phyloP scores from a whole-genome alignment of 2,888 invertebrate genomes.

The Drosophila mayaguana region DNA sequence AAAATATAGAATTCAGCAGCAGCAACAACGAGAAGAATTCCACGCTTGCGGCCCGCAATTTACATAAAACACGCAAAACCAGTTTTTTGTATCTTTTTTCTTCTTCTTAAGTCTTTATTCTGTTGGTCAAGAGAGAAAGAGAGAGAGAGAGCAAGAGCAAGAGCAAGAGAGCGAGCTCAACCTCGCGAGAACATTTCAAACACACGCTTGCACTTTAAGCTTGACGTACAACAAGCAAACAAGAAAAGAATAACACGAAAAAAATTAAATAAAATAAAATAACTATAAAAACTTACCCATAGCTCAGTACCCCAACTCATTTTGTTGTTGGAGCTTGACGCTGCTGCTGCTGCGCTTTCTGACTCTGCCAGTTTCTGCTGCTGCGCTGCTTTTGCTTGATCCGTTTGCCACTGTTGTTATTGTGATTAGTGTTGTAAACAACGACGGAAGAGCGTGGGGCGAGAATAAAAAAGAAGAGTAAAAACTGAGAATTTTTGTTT shows the following conservation, averaged over 20 bases:
- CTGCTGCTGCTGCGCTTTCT: slow-evolving; percentile 79
- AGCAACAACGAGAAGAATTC: slow-evolving; percentile 47
- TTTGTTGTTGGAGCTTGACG: slow-evolving; percentile 83
- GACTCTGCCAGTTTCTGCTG: slow-evolving; percentile 82
- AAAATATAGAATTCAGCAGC: slow-evolving; percentile 20
- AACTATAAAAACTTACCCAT: slow-evolving; percentile 81
- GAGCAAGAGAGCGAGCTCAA: slow-evolving; percentile 7
- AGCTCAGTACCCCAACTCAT: slow-evolving; percentile 85
- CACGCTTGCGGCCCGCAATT: slow-evolving; percentile 73
- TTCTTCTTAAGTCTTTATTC: slow-evolving; percentile 51
- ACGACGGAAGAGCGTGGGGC: slow-evolving; percentile 20
- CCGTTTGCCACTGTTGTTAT: slow-evolving; percentile 63
- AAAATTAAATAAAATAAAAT: not conserved
- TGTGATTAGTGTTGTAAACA: slow-evolving; percentile 34
- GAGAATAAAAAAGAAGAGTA: slow-evolving; percentile 31
- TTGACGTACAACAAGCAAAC: slow-evolving; percentile 4
- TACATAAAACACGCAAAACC: slow-evolving; percentile 83
- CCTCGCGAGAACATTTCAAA: slow-evolving; percentile 26
- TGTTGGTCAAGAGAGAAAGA: slow-evolving; percentile 44
- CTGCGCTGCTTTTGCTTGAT: slow-evolving; percentile 50
- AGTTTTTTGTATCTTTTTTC: slow-evolving; percentile 58
- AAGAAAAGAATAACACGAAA: not conserved
- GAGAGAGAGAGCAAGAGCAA: not conserved
- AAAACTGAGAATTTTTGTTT: slow-evolving; percentile 52
- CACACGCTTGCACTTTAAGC: slow-evolving; percentile 53